Conservation (phyloP, 2,888 invertebrate genomes). For the Brachyptera putata region DNA sequence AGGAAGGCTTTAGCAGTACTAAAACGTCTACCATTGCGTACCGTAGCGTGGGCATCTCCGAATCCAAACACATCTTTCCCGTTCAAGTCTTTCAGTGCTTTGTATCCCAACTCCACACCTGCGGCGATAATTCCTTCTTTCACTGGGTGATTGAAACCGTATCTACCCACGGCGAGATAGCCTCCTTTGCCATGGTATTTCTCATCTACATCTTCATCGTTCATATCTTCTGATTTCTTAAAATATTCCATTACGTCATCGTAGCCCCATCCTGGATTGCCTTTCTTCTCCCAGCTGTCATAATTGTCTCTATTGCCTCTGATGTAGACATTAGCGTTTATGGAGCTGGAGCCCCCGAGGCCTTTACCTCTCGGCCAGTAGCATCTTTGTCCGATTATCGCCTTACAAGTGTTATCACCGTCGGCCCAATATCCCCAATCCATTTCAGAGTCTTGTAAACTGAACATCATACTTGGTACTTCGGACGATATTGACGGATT, state of each 20-base stretch:
- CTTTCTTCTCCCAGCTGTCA: conserved; percentile 57
- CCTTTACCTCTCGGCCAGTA: conserved; percentile 58
- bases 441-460: conserved; percentile 39
- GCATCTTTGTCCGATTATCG: conserved; percentile 41
- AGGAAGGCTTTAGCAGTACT: conserved; percentile 48
- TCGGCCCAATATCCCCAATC: conserved; percentile 51
- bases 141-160: conserved; percentile 41
- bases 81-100: conserved; percentile 43
- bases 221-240: conserved; percentile 41
- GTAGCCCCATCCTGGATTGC: conserved; percentile 60
- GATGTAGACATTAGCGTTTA: conserved; percentile 63
- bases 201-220: conserved; percentile 31
- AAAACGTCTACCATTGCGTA: conserved; percentile 43
- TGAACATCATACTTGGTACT: conserved; percentile 44
- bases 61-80: conserved; percentile 41
- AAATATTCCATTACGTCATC: conserved; percentile 48
- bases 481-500: conserved; percentile 48
- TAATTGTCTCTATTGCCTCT: conserved; percentile 61
- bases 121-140: conserved; percentile 47
- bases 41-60: conserved; percentile 43
- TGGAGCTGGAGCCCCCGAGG: conserved; percentile 59
- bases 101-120: conserved; percentile 48
- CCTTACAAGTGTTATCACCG: conserved; percentile 55
- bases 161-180: conserved; percentile 47
- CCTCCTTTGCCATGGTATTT: conserved; percentile 46